Conservation (phyloP, 2,797 vertebrate genomes). For the Pristis pectinata region DNA sequence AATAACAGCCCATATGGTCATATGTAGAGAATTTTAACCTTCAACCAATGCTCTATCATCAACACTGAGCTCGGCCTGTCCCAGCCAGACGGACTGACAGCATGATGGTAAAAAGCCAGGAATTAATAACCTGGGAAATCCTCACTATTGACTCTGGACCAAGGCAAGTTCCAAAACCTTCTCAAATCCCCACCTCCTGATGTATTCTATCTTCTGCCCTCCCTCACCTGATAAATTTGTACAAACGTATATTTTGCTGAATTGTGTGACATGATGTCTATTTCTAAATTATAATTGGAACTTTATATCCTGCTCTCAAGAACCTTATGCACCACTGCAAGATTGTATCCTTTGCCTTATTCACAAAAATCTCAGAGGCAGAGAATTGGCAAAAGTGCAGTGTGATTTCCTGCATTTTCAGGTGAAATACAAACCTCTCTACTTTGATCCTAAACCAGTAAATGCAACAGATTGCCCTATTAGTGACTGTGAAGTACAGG, state of each 20-base stretch:
- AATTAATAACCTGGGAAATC: no score
- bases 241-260: not conserved
- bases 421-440: not conserved
- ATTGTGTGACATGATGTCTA: not conserved
- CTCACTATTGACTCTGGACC: no score
- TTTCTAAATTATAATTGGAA: not conserved
- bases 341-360: not conserved
- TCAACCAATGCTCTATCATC: no score
- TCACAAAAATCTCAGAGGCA: not conserved
- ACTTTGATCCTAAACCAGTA: not conserved
- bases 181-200: no score
- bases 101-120: no score
- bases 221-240: not conserved
- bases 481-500: not conserved
- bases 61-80: no score
- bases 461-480: not conserved
- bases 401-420: not conserved
- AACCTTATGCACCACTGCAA: not conserved
- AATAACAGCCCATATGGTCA: no score
- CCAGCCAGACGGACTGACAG: no score
- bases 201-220: no score
- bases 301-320: not conserved
- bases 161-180: no score
- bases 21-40: no score
- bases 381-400: not conserved